Conservation (phyloP, 2,888 invertebrate species). For the Drosophila recens region DNA sequence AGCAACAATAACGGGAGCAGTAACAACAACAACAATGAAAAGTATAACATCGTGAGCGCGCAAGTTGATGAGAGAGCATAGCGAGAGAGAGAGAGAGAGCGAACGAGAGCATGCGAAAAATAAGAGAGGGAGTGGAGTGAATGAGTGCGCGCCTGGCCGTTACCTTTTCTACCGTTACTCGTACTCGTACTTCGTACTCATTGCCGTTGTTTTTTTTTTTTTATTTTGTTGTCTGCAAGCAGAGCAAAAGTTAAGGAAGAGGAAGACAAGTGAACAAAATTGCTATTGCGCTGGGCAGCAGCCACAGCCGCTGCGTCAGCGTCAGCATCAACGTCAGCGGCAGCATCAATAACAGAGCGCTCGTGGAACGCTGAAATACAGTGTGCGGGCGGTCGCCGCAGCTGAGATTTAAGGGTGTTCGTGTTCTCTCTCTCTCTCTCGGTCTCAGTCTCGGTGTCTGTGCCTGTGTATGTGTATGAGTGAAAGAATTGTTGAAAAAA, state of each 20-base stretch:
- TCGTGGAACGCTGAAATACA: slow-evolving; percentile 28
- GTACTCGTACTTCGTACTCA: slow-evolving; percentile 19
- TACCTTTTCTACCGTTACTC: slow-evolving; percentile 52
- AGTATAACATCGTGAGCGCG: slow-evolving; percentile 53
- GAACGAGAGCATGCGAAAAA: slow-evolving; percentile 13
- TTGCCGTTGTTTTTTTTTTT: slow-evolving; percentile 33
- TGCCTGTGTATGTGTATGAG: slow-evolving; percentile 11
- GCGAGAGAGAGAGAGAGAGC: slow-evolving; percentile 6
- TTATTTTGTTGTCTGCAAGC: slow-evolving; percentile 30
- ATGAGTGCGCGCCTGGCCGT: slow-evolving; percentile 41
- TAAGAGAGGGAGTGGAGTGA: slow-evolving; percentile 19
- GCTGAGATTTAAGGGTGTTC: slow-evolving; percentile 54
- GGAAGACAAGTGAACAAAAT: slow-evolving; percentile 76
- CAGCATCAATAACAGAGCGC: slow-evolving; percentile 66
- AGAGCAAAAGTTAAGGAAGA: slow-evolving; percentile 35
- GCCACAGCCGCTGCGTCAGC: slow-evolving; percentile 40
- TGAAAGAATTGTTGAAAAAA: slow-evolving; percentile 26
- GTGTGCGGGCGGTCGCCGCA: slow-evolving; percentile 28
- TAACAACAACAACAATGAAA: slow-evolving; percentile 53
- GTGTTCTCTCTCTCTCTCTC: slow-evolving; percentile 1
- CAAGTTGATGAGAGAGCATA: slow-evolving; percentile 40
- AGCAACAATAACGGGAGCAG: slow-evolving; percentile 58
- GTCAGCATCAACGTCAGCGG: slow-evolving; percentile 48
- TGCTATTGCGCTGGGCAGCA: slow-evolving; percentile 77
- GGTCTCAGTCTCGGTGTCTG: background rate